Evolutionary conservation across 2,113 vertebrate genomes (phyloP), one percentile per base, ranked within the genome.

Genomic region (Catharus bicknelli): DNA sequence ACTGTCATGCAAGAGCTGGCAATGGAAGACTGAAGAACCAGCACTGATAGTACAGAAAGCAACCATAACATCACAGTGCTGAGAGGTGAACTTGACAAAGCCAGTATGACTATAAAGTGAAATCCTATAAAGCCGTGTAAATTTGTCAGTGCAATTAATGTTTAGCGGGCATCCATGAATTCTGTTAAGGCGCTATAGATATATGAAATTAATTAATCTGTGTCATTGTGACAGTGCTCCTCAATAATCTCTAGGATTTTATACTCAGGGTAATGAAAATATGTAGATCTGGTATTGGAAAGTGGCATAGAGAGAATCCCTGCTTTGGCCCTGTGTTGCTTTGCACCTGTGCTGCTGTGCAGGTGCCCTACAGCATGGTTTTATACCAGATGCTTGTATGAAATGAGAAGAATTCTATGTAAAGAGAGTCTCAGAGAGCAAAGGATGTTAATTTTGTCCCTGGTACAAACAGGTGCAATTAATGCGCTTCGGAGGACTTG

Each of bases 301-400:
- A 58, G 68, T 30, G n/a, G 10, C 58, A 16, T 3, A 30, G 77
- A 43, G 58, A 27, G 10, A 47, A 32, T 21, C 16, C 26, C 26
- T 61, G 18, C 32, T 82, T 67, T 55, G 27, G 20, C 11, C 10
- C 13, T 16, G 0, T 10, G 32, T 62, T 81, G 40, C 25, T 73
- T 87, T 4, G 0, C 42, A 19, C 22, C 45, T 45, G 32, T 50
- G 50, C 50, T 59, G 19, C 30, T 4, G 0, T 45, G 27, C 47
- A n/a, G 30, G 30, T 77, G 18, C 1, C 3, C 76, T 72, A 5
- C 16, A 23, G 3, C 40, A 13, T 7, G 42, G 29, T 40, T n/a
- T 22, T 42, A 6, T 30, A 36, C 0, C 0, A 58, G 30, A 15
- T 80, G 16, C 51, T 77, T 38, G 0, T 50, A 30, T 67, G 27